Evolutionary conservation across 2,888 invertebrate genomes (phyloP).

Genomic region (Torymus aiolomorphi): DNA sequence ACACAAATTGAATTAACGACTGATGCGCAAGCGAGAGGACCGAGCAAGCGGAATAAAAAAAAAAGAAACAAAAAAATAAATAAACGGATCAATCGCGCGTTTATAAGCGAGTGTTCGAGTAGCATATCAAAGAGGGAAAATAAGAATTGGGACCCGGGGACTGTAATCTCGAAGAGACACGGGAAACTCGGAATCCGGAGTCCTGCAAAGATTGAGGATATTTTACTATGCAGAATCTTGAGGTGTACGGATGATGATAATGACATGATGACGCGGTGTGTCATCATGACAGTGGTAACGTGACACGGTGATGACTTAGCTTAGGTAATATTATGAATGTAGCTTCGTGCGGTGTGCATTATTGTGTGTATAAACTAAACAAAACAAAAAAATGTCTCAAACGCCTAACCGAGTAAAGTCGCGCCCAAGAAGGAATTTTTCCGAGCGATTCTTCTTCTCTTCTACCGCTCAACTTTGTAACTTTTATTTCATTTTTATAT

Average conservation of each 20-base stretch:
- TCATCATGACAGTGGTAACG: background rate
- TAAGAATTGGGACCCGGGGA: background rate
- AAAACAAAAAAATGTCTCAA: constrained; percentile 37
- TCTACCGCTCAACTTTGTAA: background rate
- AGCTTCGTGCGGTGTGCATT: constrained; percentile 53
- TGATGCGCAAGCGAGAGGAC: constrained; percentile 39
- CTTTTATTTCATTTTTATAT: constrained; percentile 16
- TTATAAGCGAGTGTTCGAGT: constrained; percentile 56
- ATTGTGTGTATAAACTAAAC: constrained; percentile 32
- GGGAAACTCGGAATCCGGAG: background rate
- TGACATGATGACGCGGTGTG: constrained; percentile 1
- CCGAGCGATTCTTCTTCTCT: constrained; percentile 3
- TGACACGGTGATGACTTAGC: constrained; percentile 14
- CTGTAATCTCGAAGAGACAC: constrained; percentile 20
- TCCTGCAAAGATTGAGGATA: constrained; percentile 29
- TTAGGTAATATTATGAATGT: constrained; percentile 48
- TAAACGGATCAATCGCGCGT: constrained; percentile 45
- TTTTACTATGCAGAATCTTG: constrained; percentile 51
- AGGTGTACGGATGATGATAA: constrained; percentile 19
- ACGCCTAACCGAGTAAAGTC: constrained; percentile 46
- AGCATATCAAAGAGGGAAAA: constrained; percentile 52
- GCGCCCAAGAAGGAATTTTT: constrained; percentile 47
- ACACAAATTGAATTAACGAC: constrained; percentile 23
- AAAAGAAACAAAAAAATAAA: constrained; percentile 38
- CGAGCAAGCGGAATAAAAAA: constrained; percentile 6